Conservation (phyloP, 2,888 invertebrate genomes). For the Tineola bisselliella region DNA sequence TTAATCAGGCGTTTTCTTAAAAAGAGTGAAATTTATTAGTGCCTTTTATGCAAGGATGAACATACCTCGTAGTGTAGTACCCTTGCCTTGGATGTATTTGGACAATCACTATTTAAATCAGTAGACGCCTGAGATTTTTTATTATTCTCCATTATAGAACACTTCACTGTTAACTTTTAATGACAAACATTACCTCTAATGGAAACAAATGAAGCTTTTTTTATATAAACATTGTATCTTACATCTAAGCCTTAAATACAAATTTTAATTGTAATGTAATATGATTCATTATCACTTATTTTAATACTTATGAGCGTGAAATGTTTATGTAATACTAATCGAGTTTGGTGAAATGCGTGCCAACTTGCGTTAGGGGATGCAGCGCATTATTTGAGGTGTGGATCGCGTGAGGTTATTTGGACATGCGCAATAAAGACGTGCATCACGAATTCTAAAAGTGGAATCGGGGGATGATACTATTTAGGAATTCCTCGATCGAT, state of each 20-base stretch:
- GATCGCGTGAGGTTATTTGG: slow-evolving; percentile 59
- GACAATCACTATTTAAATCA: not conserved
- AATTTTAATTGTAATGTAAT: too few relatives aligned
- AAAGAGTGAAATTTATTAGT: too few relatives aligned
- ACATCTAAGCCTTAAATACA: too few relatives aligned
- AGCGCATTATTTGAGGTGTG: slow-evolving; percentile 48
- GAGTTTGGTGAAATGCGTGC: slow-evolving; percentile 30
- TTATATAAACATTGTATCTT: not conserved
- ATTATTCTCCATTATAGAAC: not conserved
- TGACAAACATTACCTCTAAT: not conserved
- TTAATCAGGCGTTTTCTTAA: too few relatives aligned
- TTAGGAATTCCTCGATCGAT: too few relatives aligned
- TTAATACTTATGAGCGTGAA: not conserved
- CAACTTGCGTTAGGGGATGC: not conserved
- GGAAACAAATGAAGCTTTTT: not conserved
- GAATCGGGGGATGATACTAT: too few relatives aligned
- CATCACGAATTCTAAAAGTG: not conserved
- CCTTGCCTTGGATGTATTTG: not conserved
- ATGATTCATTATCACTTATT: not conserved
- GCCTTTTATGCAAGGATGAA: not conserved
- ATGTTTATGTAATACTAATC: slow-evolving; percentile 2
- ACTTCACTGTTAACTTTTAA: not conserved
- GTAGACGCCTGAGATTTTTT: not conserved
- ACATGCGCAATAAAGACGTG: slow-evolving; percentile 44
- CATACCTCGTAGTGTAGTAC: not conserved